Evolutionary conservation across 2,797 vertebrate genomes (phyloP), one percentile per base, ranked within the genome.

Genomic region (Parauchenoglanis punctatus): DNA sequence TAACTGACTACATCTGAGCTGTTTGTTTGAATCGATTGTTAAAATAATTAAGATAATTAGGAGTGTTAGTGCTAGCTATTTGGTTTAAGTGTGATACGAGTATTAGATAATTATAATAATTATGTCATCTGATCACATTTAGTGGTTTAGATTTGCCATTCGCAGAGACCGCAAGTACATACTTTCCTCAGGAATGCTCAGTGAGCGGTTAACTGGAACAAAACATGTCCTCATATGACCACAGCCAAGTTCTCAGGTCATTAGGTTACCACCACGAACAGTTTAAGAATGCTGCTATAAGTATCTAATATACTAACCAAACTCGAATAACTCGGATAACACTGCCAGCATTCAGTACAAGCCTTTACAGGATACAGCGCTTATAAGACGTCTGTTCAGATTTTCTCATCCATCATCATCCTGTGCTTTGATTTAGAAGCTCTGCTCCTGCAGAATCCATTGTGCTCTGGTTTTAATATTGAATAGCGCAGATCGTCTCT

Each of bases 401-500:
- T 70, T 81, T 86, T 72, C 13, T 40, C 8, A 8, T 52, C 80
- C 83, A 63, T 89, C 59, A 85, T 73, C 67, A 76, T 84, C n/a
- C 13, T 76, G 20, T 44, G 68, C 82, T 86, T 87, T 85, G 90
- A 91, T 91, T 89, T 89, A 73, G 59, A 85, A 81, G 75, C 67
- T 25, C 85, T 90, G 81, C 86, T 72, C 81, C 81, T 83, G 44
- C 70, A 78, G 81, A 89, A 52, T 87, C 86, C 84, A 56, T 77
- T 90, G 90, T 84, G 73, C n/a, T 67, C 56, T 73, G 85, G 54
- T 91, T 40, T 92, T 93, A 94, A 94, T 93, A 93, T 95, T 95
- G 93, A 93, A 93, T 92, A 94, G 93, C 88, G 77, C 85, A 88
- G 67, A 87, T 18, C 88, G 90, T 90, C 89, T 95, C 93, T 93